phyloP scores from a whole-genome alignment of 2,113 vertebrate species.

The Neotoma lepida region DNA sequence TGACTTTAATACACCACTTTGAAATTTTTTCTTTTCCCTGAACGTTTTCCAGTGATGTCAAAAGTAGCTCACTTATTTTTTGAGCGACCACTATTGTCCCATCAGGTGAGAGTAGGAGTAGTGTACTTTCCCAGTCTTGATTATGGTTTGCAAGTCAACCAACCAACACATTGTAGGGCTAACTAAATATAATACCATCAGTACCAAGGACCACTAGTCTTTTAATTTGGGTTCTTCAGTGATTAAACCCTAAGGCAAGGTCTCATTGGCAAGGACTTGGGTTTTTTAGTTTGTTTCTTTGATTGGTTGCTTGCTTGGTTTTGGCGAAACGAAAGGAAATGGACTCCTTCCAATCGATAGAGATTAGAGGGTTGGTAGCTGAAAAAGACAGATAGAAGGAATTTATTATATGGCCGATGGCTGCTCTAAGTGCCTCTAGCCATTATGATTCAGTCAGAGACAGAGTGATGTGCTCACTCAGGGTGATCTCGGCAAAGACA shows the following conservation, averaged over 20 bases:
- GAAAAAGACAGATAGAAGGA: neutral
- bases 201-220: neutral
- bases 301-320: neutral
- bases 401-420: no score
- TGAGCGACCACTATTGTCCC: no score
- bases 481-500: neutral
- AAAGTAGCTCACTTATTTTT: neutral
- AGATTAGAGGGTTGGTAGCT: neutral
- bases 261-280: neutral
- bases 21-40: neutral
- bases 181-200: neutral
- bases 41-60: neutral
- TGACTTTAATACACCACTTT: neutral
- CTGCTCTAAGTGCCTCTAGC: neutral
- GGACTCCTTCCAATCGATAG: neutral
- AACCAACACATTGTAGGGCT: neutral
- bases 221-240: neutral
- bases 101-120: no score
- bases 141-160: neutral
- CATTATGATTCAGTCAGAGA: neutral
- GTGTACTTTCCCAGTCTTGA: neutral
- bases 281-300: neutral
- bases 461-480: neutral
- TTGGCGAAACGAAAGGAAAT: neutral
- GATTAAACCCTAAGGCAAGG: neutral